Conservation (phyloP, 2,113 vertebrate genomes). For the Monarcha castaneiventris region DNA sequence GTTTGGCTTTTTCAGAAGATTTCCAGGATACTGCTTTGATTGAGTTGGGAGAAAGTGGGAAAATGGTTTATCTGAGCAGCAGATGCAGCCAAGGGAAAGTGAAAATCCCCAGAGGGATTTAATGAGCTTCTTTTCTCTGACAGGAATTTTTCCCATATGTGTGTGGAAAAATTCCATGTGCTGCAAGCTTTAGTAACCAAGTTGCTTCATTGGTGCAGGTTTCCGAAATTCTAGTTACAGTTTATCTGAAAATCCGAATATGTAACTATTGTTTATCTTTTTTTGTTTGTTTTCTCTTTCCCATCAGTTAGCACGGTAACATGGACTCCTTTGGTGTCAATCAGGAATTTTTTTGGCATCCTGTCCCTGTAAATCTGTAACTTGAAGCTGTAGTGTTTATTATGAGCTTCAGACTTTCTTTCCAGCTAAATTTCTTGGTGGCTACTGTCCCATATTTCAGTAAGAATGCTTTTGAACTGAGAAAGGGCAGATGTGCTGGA, state of each 20-base stretch:
- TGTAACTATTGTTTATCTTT: background rate
- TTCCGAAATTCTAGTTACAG: background rate
- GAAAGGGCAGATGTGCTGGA: background rate
- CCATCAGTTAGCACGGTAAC: constrained; percentile 5
- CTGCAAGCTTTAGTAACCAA: background rate
- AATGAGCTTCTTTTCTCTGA: background rate
- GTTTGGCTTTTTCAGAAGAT: background rate
- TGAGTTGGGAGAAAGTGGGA: background rate
- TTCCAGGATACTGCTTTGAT: background rate
- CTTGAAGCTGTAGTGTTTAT: background rate
- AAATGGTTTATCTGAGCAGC: background rate
- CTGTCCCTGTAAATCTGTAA: constrained; percentile 5
- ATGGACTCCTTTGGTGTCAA: background rate
- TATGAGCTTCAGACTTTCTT: background rate
- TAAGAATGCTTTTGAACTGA: background rate
- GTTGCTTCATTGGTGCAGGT: background rate
- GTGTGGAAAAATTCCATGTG: background rate
- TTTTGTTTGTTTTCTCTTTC: background rate
- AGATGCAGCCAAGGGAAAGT: background rate
- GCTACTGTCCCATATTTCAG: background rate
- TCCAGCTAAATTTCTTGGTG: background rate
- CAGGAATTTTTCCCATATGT: constrained; percentile 12
- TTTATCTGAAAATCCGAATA: background rate
- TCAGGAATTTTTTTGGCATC: background rate
- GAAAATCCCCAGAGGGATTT: background rate